Percentiles rank a stretch among this genome's conserved stretches.
Evolutionary conservation across 2,888 invertebrate genomes (phyloP).

Genomic region (Hirtodrosophila cameraria): DNA sequence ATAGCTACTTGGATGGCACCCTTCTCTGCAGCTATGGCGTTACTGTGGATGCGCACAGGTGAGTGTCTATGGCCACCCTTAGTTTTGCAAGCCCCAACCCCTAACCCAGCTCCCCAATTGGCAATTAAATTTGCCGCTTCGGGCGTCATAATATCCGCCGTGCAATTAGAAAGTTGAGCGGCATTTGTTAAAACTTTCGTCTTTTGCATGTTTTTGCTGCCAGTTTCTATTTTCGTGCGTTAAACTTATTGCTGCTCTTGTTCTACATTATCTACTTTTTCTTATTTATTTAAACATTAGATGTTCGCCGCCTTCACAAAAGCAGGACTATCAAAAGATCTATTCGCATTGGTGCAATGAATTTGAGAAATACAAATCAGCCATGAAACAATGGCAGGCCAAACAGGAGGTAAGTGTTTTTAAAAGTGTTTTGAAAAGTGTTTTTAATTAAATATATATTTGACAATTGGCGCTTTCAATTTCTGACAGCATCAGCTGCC

Average conservation of each 20-base stretch:
- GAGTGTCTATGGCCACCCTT: too few relatives aligned
- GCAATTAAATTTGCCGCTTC: constrained; percentile 51
- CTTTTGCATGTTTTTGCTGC: constrained; percentile 13
- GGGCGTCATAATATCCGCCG: constrained; percentile 43
- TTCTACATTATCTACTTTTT: too few relatives aligned
- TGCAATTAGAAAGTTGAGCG: constrained; percentile 55
- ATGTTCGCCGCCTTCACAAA: constrained; percentile 94
- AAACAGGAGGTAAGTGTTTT: constrained; percentile 90
- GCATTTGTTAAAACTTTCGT: constrained; percentile 35
- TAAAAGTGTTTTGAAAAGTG: not conserved
- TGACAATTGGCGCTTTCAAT: constrained; percentile 12
- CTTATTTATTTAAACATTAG: constrained; percentile 72
- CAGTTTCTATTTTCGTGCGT: constrained; percentile 40
- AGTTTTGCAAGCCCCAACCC: too few relatives aligned
- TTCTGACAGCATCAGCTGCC: constrained; percentile 41
- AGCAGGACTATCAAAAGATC: constrained; percentile 96
- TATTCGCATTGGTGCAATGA: constrained; percentile 99
- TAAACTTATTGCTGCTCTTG: constrained; percentile 49
- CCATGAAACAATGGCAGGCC: constrained; percentile 97
- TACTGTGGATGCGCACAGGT: constrained; percentile 95
- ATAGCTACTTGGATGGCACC: constrained; percentile 95
- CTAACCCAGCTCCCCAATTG: constrained; percentile 1
- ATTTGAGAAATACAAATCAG: constrained; percentile 98
- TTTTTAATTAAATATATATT: constrained; percentile 45
- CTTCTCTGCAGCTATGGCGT: constrained; percentile 95